Evolutionary conservation across 2,113 vertebrate species (phyloP).

Genomic region (Symphodus melops): DNA sequence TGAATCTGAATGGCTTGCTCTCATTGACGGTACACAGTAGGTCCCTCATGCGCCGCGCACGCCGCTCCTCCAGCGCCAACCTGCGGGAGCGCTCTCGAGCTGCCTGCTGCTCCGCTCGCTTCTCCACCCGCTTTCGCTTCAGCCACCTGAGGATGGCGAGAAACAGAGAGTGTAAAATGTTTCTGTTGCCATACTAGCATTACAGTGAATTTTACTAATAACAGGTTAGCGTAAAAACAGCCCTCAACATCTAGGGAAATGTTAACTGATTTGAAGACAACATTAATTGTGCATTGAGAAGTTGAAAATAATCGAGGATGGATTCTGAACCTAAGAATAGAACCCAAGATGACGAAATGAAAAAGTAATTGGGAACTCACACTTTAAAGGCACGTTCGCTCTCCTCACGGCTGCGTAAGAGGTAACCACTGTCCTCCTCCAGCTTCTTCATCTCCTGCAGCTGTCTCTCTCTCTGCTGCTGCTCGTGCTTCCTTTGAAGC

Average conservation of each 20-base stretch:
- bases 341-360: too few relatives aligned
- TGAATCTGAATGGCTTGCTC: conserved; percentile 85
- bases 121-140: conserved; percentile 89
- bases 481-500: conserved; percentile 93
- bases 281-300: too few relatives aligned
- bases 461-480: conserved; percentile 89
- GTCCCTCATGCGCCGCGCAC: conserved; percentile 85
- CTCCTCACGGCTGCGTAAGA: conserved; percentile 86
- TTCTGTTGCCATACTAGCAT: too few relatives aligned
- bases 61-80: conserved; percentile 88
- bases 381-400: conserved; percentile 91
- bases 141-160: conserved; percentile 86
- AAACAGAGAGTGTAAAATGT: not conserved
- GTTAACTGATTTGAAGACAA: too few relatives aligned
- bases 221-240: too few relatives aligned
- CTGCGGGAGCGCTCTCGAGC: conserved; percentile 87
- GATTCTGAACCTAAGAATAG: too few relatives aligned
- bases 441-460: conserved; percentile 87
- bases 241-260: too few relatives aligned
- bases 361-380: conserved; percentile 78
- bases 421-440: conserved; percentile 84
- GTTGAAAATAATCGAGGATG: too few relatives aligned
- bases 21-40: conserved; percentile 83
- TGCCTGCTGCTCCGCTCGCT: conserved; percentile 87
- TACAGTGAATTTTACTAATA: too few relatives aligned